Conservation (phyloP, 2,113 vertebrate genomes). For the Centrocercus urophasianus region DNA sequence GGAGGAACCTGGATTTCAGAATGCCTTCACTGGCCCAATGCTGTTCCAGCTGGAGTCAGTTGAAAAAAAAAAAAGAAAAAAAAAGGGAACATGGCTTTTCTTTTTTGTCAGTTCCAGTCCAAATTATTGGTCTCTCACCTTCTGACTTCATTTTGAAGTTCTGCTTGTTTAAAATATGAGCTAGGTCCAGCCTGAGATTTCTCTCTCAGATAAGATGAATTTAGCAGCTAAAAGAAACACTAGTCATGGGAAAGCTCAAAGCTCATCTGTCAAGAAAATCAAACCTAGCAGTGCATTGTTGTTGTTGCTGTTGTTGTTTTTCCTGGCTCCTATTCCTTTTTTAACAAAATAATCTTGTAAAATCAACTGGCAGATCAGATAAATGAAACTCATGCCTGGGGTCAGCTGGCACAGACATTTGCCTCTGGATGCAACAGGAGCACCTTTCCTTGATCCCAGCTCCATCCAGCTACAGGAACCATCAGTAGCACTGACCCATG, state of each 20-base stretch:
- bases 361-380: constrained; percentile 17
- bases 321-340: constrained; percentile 4
- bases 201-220: not conserved
- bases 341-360: constrained; percentile 26
- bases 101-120: not conserved
- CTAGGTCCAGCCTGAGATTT: constrained; percentile 31
- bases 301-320: not conserved
- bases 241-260: constrained; percentile 30
- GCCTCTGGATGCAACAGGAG: not conserved
- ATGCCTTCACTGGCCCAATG: not conserved
- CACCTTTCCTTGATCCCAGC: not conserved
- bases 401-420: not conserved
- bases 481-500: not conserved
- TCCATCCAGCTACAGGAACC: not conserved
- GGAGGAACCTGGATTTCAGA: not conserved
- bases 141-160: constrained; percentile 3
- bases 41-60: not conserved
- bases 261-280: not conserved
- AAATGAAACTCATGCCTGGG: constrained; percentile 29
- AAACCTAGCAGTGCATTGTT: not conserved
- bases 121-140: not conserved
- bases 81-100: not conserved
- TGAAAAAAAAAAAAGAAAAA: not conserved
- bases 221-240: constrained; percentile 8
- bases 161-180: constrained; percentile 10